These are phyloP conservation scores for Brachionus asplanchnoidis DNA, from an alignment of 1,140 invertebrate genomes.

Conservation along the genomic window DNA sequence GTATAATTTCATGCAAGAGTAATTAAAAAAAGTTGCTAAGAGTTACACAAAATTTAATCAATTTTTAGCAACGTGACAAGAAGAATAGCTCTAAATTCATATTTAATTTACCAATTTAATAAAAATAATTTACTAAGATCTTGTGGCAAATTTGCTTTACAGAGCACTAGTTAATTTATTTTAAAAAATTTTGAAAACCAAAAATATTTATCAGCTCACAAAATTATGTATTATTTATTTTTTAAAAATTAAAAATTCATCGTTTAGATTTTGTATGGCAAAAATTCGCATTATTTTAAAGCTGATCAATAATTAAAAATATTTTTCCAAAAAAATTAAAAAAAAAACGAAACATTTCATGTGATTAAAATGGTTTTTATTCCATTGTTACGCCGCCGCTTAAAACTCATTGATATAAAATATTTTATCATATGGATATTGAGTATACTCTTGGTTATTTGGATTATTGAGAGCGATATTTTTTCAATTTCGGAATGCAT, in stretches of 20 bases:
- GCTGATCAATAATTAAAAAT: background rate
- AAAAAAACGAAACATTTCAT: too few species aligned
- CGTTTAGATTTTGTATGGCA: background rate
- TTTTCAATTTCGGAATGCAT: background rate
- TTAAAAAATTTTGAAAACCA: too few species aligned
- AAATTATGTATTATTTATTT: background rate
- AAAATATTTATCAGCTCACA: background rate
- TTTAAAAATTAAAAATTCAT: background rate
- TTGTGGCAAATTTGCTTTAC: too few species aligned
- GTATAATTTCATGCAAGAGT: background rate
- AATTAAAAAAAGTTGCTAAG: background rate
- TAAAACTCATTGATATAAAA: background rate
- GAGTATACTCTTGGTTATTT: background rate
- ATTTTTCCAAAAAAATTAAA: background rate
- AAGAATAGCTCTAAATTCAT: background rate
- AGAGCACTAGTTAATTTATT: too few species aligned
- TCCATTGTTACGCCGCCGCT: background rate
- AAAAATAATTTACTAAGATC: too few species aligned
- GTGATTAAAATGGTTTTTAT: constrained; percentile 8
- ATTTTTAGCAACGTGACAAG: background rate
- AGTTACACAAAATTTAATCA: background rate
- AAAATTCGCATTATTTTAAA: background rate
- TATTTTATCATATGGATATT: constrained; percentile 14
- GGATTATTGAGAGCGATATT: constrained; percentile 8
- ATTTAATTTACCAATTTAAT: too few species aligned